Evolutionary conservation across 2,113 vertebrate species (phyloP), one percentile per base, ranked within the genome.

Genomic region (Chloebia gouldiae): DNA sequence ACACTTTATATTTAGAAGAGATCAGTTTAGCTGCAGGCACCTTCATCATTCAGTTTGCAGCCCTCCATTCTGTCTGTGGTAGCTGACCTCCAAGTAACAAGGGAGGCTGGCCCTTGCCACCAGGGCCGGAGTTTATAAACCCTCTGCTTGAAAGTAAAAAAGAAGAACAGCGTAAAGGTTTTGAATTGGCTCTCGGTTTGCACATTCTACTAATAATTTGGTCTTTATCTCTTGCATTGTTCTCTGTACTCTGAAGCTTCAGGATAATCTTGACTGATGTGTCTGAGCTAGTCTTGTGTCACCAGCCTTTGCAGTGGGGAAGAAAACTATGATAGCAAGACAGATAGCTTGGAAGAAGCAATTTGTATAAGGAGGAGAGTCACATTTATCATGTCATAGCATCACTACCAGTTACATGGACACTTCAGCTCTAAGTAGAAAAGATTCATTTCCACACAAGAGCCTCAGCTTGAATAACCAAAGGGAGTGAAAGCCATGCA

Each of bases 341-440:
- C 64, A 81, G 92, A 95, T 93, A 96, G 45, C 80, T 95, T 1
- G 1, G 80, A 93, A 95, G 64, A 57, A 96, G 90, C 94, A 96
- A 96, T 97, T 96, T 95, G 93, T 97, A 92, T 83, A 53, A 96
- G 95, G 93, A 95, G 94, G 92, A 90, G 88, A 94, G 39, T 53
- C 16, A 1, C 94, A 96, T 90, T 88, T 90, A 95, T 96, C 94
- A 93, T 95, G 94, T 95, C 93, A 71, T 18, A 69, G 31, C 80
- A 33, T 49, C 69, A 35, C 59, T 64, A 77, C 71, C 44, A 51
- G 47, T 40, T 70, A 90, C 64, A 88, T 8, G 31, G 42, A n/a
- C 39, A 18, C 35, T 89, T 82, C 70, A 78, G n/a, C 65, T 81
- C n/a, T 23, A 65, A 75, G 19, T 10, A 83, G 45, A 92, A 86